Percentiles rank a stretch among this genome's conserved stretches.
phyloP scores from a whole-genome alignment of 2,797 vertebrate genomes.

The Hafferia zeledoni region DNA sequence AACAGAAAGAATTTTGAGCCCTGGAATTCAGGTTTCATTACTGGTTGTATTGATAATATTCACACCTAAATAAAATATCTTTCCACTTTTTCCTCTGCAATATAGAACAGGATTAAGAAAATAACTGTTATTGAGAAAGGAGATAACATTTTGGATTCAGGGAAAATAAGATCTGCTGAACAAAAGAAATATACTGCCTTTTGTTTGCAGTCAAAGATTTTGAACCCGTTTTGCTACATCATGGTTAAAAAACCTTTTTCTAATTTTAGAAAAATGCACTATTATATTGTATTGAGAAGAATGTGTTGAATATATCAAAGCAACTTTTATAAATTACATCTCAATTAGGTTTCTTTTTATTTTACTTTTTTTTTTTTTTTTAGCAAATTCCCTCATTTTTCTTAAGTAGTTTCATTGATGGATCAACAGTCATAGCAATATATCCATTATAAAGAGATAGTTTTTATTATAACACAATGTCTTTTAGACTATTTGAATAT shows the following conservation, averaged over 20 bases:
- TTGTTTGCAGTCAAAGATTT: neutral
- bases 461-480: neutral
- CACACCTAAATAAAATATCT: neutral
- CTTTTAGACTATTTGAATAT: neutral
- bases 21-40: neutral
- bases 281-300: neutral
- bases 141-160: neutral
- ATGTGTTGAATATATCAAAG: neutral
- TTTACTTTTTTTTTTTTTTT: neutral
- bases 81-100: neutral
- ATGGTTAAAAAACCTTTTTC: neutral
- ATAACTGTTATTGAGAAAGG: neutral
- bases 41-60: neutral
- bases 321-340: neutral
- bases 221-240: rapidly evolving
- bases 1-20: neutral
- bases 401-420: neutral
- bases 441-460: neutral
- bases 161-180: neutral
- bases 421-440: neutral
- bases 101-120: neutral
- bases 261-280: neutral
- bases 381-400: too few relatives aligned
- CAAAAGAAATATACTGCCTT: neutral
- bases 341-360: neutral